These are phyloP conservation scores for Metopolophium dirhodum DNA, from an alignment of 1,140 invertebrate species.

Conservation along the genomic window DNA sequence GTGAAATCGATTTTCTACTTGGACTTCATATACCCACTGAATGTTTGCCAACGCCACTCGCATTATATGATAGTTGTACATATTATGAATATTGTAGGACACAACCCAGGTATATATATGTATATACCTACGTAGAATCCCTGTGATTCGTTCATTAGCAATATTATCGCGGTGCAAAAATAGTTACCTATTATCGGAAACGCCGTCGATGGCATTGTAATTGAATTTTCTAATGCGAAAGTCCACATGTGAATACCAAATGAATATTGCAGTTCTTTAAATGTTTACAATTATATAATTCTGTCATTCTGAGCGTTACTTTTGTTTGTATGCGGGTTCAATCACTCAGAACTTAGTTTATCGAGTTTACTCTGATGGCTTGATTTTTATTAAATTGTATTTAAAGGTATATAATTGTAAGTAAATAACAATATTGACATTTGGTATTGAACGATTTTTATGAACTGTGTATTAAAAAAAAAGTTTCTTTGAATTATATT, in stretches of 20 bases:
- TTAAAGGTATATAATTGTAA: not conserved
- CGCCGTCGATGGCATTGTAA: not conserved
- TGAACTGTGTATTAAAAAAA: not conserved
- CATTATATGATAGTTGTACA: not conserved
- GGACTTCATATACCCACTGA: not conserved
- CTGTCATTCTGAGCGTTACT: not conserved
- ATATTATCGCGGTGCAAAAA: not conserved
- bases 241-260: not conserved
- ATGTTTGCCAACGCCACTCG: not conserved
- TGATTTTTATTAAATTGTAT: not conserved
- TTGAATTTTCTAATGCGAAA: not conserved
- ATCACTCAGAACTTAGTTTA: not conserved
- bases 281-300: not conserved
- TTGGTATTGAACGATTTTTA: not conserved
- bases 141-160: not conserved
- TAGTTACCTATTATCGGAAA: not conserved
- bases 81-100: not conserved
- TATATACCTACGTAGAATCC: no score
- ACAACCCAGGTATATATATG: not conserved
- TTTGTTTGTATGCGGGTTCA: not conserved
- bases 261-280: not conserved
- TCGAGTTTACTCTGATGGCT: not conserved
- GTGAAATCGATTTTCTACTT: slow-evolving; percentile 39
- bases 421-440: not conserved
- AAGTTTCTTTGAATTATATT: not conserved